phyloP scores from a whole-genome alignment of 2,888 invertebrate genomes.

The Hemaris fuciformis region DNA sequence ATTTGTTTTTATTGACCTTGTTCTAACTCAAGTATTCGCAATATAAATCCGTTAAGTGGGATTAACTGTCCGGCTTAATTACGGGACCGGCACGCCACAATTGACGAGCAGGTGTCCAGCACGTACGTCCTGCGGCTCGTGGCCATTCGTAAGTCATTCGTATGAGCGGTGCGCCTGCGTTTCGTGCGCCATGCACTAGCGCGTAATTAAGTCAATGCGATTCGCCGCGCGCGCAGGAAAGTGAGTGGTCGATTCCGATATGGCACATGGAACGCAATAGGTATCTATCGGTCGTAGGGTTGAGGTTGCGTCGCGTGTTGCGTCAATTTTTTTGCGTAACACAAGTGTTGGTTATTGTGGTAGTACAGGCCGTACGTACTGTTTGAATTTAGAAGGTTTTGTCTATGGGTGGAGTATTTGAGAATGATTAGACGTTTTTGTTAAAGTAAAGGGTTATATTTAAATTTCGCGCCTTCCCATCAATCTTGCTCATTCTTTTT shows the following conservation, averaged over 20 bases:
- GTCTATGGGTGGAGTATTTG: too few relatives aligned
- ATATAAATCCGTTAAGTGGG: not conserved
- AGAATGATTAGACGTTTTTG: too few relatives aligned
- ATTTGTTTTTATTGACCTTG: not conserved
- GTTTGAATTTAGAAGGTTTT: conserved; percentile 6
- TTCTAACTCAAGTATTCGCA: not conserved
- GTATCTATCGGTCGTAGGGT: conserved; percentile 13
- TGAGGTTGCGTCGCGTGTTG: not conserved
- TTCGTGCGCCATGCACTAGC: conserved; percentile 29
- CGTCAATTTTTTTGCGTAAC: not conserved
- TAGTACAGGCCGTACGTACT: not conserved
- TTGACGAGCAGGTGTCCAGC: conserved; percentile 20
- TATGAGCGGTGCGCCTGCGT: conserved; percentile 24
- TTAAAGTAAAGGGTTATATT: too few relatives aligned
- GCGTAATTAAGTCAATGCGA: conserved; percentile 61
- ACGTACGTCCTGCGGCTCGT: not conserved
- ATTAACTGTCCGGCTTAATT: not conserved
- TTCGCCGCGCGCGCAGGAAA: conserved; percentile 63
- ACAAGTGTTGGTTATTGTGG: not conserved
- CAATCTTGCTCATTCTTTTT: too few relatives aligned
- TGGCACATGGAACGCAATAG: conserved; percentile 57
- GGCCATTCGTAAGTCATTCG: not conserved
- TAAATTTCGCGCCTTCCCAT: too few relatives aligned
- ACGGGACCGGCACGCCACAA: not conserved
- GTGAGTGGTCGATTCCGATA: conserved; percentile 67